Conservation (phyloP, 2,113 vertebrate genomes). For the Petroica traversi region DNA sequence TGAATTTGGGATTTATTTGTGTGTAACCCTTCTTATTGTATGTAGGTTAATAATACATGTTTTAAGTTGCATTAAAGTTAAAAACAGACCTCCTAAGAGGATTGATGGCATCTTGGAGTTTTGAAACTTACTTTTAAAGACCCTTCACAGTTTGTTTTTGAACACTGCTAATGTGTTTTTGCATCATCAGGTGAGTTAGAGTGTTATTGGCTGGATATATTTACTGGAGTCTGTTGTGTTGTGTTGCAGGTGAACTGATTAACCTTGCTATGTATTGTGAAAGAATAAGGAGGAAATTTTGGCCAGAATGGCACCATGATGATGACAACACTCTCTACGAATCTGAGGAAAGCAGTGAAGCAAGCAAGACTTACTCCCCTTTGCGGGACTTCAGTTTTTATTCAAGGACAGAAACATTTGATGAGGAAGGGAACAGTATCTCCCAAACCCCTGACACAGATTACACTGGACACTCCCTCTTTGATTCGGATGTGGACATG, state of each 20-base stretch:
- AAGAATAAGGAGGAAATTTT: slow-evolving; percentile 92
- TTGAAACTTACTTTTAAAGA: neutral
- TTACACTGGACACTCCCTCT: slow-evolving; percentile 90
- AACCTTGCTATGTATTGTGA: slow-evolving; percentile 98
- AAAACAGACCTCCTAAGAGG: neutral
- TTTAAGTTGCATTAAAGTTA: neutral
- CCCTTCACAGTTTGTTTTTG: neutral
- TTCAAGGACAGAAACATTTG: slow-evolving; percentile 94
- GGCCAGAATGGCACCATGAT: slow-evolving; percentile 95
- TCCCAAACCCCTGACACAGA: slow-evolving; percentile 85
- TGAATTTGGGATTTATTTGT: neutral
- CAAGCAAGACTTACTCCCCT: slow-evolving; percentile 81
- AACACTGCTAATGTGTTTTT: neutral
- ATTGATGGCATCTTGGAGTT: neutral
- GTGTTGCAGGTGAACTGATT: slow-evolving; percentile 87
- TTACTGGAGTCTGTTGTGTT: neutral
- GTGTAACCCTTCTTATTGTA: neutral
- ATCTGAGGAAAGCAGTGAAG: slow-evolving; percentile 86
- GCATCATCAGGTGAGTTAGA: neutral
- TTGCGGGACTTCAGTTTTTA: slow-evolving; percentile 87
- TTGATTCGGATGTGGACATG: slow-evolving; percentile 92
- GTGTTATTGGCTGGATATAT: neutral
- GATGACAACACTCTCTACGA: slow-evolving; percentile 86
- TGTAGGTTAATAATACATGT: neutral
- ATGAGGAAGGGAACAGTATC: slow-evolving; percentile 85